Percentiles rank a stretch among this genome's conserved stretches.
Conservation (phyloP, 1,140 invertebrate genomes). For the Solenopsis invicta region DNA sequence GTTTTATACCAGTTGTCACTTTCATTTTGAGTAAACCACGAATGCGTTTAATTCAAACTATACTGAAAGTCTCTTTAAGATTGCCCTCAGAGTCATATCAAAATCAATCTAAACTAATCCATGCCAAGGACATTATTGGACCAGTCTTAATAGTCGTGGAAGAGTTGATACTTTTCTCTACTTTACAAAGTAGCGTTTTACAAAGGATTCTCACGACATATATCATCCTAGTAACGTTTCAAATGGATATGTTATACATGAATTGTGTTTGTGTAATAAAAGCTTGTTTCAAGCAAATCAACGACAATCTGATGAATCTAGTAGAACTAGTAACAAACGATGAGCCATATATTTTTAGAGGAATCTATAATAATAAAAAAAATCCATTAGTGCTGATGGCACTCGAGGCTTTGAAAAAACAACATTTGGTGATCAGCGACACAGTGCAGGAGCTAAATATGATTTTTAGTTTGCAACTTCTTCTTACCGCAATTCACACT, state of each 20-base stretch:
- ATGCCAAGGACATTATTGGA: constrained; percentile 1
- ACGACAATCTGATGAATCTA: not conserved
- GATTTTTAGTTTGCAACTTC: constrained; percentile 76
- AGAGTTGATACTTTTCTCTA: not conserved
- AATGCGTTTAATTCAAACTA: not conserved
- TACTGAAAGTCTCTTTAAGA: not conserved
- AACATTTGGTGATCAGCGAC: not conserved
- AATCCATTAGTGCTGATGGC: constrained; percentile 72
- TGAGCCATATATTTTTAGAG: constrained; percentile 73
- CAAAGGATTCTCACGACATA: constrained; percentile 62
- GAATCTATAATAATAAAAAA: constrained; percentile 72
- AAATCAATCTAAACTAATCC: not conserved
- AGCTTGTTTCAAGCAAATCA: not conserved
- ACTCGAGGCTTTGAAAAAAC: not conserved
- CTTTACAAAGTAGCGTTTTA: not conserved
- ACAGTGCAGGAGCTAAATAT: not conserved
- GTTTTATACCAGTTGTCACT: constrained; percentile 9
- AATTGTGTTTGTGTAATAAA: constrained; percentile 8
- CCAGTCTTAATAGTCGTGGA: not conserved
- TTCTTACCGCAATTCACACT: constrained; percentile 71
- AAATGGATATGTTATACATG: constrained; percentile 49
- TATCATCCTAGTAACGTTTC: constrained; percentile 67
- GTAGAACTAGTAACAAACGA: constrained; percentile 32
- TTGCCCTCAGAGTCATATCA: not conserved
- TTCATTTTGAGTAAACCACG: not conserved